A percentile compares a stretch with the other conserved stretches of the same genome.
Evolutionary conservation across 2,888 invertebrate genomes (phyloP).

Genomic region (Pollenia griseotomentosa): DNA sequence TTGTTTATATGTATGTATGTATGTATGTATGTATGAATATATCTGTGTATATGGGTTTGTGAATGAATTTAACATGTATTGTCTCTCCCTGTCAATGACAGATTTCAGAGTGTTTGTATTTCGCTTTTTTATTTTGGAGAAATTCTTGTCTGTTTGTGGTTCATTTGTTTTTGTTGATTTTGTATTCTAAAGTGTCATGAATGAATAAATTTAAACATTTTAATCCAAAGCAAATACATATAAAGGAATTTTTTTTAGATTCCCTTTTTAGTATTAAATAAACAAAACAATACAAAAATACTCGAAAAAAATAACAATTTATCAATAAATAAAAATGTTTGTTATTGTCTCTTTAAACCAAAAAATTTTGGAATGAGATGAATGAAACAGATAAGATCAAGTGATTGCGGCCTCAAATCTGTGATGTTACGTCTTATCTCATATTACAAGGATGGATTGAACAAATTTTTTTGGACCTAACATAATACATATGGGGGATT

Average conservation of each 20-base stretch:
- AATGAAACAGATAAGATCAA: too few relatives aligned
- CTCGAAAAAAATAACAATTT: too few relatives aligned
- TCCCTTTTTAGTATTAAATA: too few relatives aligned
- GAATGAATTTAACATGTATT: constrained; percentile 7
- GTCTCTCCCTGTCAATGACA: constrained; percentile 59
- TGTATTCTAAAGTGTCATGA: constrained; percentile 64
- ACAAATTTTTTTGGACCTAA: too few relatives aligned
- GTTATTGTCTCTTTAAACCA: too few relatives aligned
- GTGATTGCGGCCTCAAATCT: too few relatives aligned
- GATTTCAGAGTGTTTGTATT: constrained; percentile 1
- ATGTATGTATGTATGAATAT: neutral
- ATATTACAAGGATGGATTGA: too few relatives aligned
- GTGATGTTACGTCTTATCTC: too few relatives aligned
- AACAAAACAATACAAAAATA: too few relatives aligned
- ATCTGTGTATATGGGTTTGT: neutral
- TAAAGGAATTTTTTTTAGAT: constrained; percentile 3
- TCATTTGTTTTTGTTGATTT: constrained; percentile 24
- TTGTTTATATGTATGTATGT: neutral
- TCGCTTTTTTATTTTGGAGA: neutral
- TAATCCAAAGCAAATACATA: constrained; percentile 26
- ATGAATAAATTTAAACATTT: constrained; percentile 70
- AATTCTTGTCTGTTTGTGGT: constrained; percentile 8
- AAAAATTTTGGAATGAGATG: too few relatives aligned
- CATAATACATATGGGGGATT: too few relatives aligned
- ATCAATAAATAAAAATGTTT: too few relatives aligned